Conservation (phyloP, 2,113 vertebrate genomes). For the Grallaria varia region DNA sequence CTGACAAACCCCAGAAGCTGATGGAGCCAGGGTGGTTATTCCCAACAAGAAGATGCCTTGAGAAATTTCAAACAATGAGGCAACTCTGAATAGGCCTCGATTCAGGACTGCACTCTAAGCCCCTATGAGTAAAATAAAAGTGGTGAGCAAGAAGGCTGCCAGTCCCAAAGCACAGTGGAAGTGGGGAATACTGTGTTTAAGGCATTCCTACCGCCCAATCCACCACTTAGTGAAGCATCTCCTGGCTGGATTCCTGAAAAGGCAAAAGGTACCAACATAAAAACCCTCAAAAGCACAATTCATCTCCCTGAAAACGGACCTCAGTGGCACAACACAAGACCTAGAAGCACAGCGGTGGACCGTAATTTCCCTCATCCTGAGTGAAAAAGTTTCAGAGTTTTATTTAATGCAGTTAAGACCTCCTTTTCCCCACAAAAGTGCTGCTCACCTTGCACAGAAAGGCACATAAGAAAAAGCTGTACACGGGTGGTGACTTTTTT, state of each 20-base stretch:
- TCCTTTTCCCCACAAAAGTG: background rate
- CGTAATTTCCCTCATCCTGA: background rate
- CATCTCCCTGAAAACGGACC: background rate
- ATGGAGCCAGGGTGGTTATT: background rate
- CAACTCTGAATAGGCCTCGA: background rate
- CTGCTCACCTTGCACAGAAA: background rate
- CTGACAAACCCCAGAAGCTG: conserved; percentile 47
- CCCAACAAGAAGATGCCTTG: background rate
- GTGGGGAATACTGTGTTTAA: background rate
- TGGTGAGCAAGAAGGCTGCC: background rate
- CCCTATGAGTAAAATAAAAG: background rate
- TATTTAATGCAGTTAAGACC: background rate
- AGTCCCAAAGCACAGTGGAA: accelerated
- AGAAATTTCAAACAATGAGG: conserved; percentile 17
- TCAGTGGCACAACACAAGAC: background rate
- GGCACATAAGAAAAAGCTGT: background rate
- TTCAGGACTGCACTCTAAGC: background rate
- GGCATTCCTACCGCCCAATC: background rate
- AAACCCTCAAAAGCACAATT: background rate
- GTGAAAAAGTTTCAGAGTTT: background rate
- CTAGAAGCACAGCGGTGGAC: background rate
- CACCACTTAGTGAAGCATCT: background rate
- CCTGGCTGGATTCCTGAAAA: background rate
- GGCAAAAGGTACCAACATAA: background rate
- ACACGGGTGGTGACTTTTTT: too few species aligned